These are phyloP conservation scores for Lagenorhynchus albirostris DNA, from an alignment of 2,113 vertebrate genomes.

Conservation along the genomic window DNA sequence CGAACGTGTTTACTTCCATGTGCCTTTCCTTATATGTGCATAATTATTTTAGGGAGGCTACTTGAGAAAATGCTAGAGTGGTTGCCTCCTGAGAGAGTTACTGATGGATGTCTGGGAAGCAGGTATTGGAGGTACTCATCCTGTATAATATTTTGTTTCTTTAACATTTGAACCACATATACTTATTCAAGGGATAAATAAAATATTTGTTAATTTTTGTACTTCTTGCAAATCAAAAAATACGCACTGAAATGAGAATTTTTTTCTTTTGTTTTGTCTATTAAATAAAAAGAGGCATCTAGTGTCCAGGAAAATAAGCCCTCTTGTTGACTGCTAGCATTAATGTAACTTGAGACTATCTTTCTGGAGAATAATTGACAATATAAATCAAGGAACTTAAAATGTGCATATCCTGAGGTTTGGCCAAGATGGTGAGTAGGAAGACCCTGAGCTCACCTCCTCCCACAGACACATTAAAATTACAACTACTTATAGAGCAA, in stretches of 20 bases:
- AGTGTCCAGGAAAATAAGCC: neutral
- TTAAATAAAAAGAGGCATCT: neutral
- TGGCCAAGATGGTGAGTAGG: neutral
- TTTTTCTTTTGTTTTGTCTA: neutral
- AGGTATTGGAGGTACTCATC: rapidly evolving
- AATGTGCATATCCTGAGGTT: neutral
- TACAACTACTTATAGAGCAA: neutral
- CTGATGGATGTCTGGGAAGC: neutral
- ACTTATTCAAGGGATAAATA: neutral
- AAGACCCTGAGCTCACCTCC: neutral
- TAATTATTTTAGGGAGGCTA: neutral
- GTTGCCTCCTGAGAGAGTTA: neutral
- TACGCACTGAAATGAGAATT: neutral
- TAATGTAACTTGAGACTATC: neutral
- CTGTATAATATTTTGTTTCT: neutral
- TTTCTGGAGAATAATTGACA: neutral
- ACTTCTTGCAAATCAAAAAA: neutral
- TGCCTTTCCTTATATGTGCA: neutral
- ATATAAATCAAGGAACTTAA: neutral
- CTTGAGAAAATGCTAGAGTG: neutral
- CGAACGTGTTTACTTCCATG: neutral
- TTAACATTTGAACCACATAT: neutral
- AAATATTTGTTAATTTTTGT: neutral
- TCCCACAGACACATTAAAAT: neutral
- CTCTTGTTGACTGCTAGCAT: neutral